Evolutionary conservation across 2,113 vertebrate species (phyloP).

Genomic region (Cryptoleucopteryx plumbea): DNA sequence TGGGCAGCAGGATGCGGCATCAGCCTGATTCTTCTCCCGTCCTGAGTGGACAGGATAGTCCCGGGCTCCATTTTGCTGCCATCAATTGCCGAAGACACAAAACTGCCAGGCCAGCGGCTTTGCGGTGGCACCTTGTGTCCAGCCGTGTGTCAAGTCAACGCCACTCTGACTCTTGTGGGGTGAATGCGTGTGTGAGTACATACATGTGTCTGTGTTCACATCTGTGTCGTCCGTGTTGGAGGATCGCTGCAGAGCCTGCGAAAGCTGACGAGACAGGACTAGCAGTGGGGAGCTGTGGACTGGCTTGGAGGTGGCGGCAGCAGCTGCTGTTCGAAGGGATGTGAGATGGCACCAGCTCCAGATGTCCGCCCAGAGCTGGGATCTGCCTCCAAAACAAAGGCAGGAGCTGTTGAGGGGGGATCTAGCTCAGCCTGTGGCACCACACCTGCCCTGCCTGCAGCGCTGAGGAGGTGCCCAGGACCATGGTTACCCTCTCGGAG

Average conservation of each 20-base stretch:
- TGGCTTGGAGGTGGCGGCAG: background rate
- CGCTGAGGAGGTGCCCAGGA: background rate
- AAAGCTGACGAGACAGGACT: background rate
- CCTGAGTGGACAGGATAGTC: background rate
- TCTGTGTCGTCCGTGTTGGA: slow-evolving; percentile 44
- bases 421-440: background rate
- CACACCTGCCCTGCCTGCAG: slow-evolving; percentile 25
- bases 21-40: background rate
- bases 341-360: background rate
- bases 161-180: slow-evolving; percentile 37
- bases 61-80: background rate
- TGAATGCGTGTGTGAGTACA: slow-evolving; percentile 68
- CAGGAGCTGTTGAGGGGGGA: background rate
- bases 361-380: rapidly evolving
- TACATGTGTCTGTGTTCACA: slow-evolving; percentile 62
- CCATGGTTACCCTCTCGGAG: background rate
- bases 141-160: background rate
- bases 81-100: background rate
- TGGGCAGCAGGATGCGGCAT: slow-evolving; percentile 12
- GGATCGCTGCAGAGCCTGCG: background rate
- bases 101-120: background rate
- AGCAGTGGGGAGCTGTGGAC: background rate
- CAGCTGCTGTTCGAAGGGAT: background rate
- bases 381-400: background rate
- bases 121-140: slow-evolving; percentile 23